Conservation (phyloP, 2,797 vertebrate species). For the Siniperca undulata region DNA sequence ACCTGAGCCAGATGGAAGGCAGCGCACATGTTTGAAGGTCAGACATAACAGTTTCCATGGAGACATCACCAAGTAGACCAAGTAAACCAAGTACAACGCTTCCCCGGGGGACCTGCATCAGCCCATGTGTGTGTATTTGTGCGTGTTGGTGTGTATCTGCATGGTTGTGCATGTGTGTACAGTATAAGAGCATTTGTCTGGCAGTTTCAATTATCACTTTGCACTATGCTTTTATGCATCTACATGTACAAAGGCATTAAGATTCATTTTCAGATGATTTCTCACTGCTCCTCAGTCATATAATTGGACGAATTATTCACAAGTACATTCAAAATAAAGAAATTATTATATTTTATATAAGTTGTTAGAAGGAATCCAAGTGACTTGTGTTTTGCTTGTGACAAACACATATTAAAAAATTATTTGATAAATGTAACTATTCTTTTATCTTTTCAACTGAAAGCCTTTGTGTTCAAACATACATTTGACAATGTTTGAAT, state of each 20-base stretch:
- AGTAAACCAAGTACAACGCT: slow-evolving; percentile 64
- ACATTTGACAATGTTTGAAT: neutral
- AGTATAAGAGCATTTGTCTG: slow-evolving; percentile 19
- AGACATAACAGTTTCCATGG: slow-evolving; percentile 84
- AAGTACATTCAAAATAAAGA: neutral
- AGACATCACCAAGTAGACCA: slow-evolving; percentile 75
- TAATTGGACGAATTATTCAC: neutral
- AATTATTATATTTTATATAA: neutral
- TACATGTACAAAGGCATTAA: neutral
- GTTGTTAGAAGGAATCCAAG: neutral
- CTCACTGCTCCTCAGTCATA: neutral
- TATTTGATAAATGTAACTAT: neutral
- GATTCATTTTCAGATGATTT: slow-evolving; percentile 7
- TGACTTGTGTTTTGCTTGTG: neutral
- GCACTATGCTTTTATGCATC: neutral
- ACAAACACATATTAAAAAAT: neutral
- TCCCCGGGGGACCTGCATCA: slow-evolving; percentile 56
- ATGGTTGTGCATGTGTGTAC: slow-evolving; percentile 1
- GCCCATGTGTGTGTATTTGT: slow-evolving; percentile 17
- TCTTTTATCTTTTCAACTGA: slow-evolving; percentile 27
- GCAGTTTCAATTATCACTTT: slow-evolving; percentile 11
- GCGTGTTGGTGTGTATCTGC: neutral
- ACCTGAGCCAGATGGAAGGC: slow-evolving; percentile 77
- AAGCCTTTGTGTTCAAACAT: neutral
- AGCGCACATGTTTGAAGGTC: slow-evolving; percentile 82